Evolutionary conservation across 2,888 invertebrate species (phyloP), one percentile per base, ranked within the genome.

Genomic region (Lacanobia wlatinum): DNA sequence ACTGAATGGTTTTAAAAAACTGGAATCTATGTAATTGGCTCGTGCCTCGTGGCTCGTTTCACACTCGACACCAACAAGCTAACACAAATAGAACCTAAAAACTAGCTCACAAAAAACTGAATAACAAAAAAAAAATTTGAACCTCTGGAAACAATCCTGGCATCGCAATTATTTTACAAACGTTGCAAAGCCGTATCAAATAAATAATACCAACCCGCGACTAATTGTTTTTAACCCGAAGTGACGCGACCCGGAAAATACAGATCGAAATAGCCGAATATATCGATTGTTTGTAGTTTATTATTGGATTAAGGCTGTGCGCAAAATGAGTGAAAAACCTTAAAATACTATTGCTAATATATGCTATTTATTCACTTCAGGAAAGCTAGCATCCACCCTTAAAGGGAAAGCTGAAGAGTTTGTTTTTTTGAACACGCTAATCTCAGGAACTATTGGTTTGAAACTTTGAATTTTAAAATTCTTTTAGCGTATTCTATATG

Each of bases 251-350:
- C 23, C 21, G 12, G 70, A 58, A 64, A 43, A 58, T 21, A 43
- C 12, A 53, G 38, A 46, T 64, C 10, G 38, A 62, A 78, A 82
- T 71, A 82, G 21, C 64, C 28, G 18, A 28, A 7, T n/a, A 34
- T 68, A 79, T 83, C 43, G 79, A 80, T 73, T 73, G 64, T 48
- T 46, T 16, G 46, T 46, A 46, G 48, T 16, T 5, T 7, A 8
- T 48, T 1, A 48, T 0, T 8, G 1, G 40, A 55, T 7, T 52
- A 18, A 48, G 16, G 58, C 9, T 59, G 28, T 14, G n/a, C 3
- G 0, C 23, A 58, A 2, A 38, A 40, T 28, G 28, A 55, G 12
- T 18, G 1, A 21, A 10, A 46, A 28, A 1, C 18, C 1, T 18
- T 48, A 18, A 16, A 48, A 28, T 28, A 28, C 28, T 28, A 28